Conservation (phyloP, 1,140 invertebrate genomes). For the Eumeta japonica region DNA sequence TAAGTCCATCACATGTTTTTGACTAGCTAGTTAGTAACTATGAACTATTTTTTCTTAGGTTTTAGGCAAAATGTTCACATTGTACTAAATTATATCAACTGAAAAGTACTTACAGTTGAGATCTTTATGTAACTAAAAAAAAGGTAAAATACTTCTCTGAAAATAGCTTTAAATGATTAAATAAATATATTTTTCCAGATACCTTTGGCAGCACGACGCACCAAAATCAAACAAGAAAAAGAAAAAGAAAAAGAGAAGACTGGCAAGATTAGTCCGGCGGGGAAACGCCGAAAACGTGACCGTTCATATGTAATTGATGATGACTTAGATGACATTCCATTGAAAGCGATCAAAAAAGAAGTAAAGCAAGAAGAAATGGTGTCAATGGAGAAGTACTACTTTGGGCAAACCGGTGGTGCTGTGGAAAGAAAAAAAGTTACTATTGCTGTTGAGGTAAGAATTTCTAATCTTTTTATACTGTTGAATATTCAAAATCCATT, state of each 20-base stretch:
- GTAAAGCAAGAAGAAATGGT: conserved; percentile 39
- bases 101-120: too few relatives aligned
- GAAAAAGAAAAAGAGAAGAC: conserved; percentile 21
- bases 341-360: conserved; percentile 52
- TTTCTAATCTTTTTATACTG: conserved; percentile 8
- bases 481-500: too few relatives aligned
- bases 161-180: too few relatives aligned
- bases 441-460: conserved; percentile 43
- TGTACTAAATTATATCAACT: too few relatives aligned
- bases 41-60: too few relatives aligned
- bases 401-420: conserved; percentile 54
- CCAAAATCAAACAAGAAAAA: conserved; percentile 42
- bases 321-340: conserved; percentile 41
- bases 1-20: too few relatives aligned
- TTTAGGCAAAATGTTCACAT: too few relatives aligned
- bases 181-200: conserved; percentile 15
- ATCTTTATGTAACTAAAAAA: too few relatives aligned
- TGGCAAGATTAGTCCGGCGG: conserved; percentile 7
- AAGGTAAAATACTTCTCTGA: too few relatives aligned
- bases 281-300: conserved; percentile 24
- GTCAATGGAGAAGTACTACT: conserved; percentile 61
- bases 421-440: conserved; percentile 17
- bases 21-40: too few relatives aligned
- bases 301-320: conserved; percentile 31
- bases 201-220: conserved; percentile 33